These are phyloP conservation scores for Platysteira castanea DNA, from an alignment of 2,113 vertebrate genomes.

Conservation along the genomic window DNA sequence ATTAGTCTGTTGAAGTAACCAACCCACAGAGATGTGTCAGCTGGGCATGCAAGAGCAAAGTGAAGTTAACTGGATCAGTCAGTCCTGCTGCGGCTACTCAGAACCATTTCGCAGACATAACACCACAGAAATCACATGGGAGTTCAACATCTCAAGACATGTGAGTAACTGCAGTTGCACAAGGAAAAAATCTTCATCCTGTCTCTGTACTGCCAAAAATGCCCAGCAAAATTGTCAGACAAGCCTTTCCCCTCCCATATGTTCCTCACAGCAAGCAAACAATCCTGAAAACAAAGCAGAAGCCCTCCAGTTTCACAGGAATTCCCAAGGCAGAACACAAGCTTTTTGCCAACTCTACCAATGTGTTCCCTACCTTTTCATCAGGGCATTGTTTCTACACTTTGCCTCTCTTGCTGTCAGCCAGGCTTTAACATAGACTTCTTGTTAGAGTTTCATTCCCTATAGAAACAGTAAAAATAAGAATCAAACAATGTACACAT, in stretches of 20 bases:
- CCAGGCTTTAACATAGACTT: neutral
- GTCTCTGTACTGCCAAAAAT: neutral
- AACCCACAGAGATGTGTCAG: neutral
- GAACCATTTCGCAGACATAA: neutral
- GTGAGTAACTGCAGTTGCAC: neutral
- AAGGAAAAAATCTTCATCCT: neutral
- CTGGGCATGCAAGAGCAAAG: neutral
- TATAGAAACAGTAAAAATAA: slow-evolving; percentile 23
- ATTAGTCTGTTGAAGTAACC: neutral
- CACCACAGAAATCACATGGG: neutral
- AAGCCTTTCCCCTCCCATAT: neutral
- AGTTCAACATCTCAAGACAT: neutral
- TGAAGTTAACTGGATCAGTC: neutral
- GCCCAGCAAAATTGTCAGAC: neutral
- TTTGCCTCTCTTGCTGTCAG: neutral
- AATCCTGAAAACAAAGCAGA: neutral
- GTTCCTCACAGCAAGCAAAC: neutral
- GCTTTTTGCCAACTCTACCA: neutral
- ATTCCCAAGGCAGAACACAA: neutral
- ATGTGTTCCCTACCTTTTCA: slow-evolving; percentile 24
- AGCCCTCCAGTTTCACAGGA: neutral
- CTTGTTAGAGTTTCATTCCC: slow-evolving; percentile 54
- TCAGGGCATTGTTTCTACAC: slow-evolving; percentile 51
- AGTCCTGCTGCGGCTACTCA: neutral
- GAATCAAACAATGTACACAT: neutral